These are phyloP conservation scores for Phasia obesa DNA, from an alignment of 2,888 invertebrate genomes.

Conservation along the genomic window DNA sequence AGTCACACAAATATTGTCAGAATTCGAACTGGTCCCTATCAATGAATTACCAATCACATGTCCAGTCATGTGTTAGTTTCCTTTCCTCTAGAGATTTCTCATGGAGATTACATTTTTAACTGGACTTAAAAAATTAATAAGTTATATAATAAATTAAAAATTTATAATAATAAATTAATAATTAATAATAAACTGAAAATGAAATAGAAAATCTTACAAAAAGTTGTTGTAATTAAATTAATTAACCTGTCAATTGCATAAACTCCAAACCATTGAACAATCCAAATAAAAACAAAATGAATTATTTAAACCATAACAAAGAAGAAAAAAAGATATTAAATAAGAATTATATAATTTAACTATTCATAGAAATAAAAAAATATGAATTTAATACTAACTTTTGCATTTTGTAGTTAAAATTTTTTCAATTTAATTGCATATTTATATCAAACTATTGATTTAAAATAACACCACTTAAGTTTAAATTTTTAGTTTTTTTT, in stretches of 20 bases:
- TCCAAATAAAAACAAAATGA: conserved; percentile 23
- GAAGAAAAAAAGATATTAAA: neutral
- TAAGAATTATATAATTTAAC: neutral
- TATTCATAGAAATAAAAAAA: neutral
- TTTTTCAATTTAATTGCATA: too few relatives aligned
- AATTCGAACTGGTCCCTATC: too few relatives aligned
- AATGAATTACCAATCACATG: too few relatives aligned
- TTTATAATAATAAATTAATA: too few relatives aligned
- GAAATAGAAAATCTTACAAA: too few relatives aligned
- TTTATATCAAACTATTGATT: neutral
- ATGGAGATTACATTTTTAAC: too few relatives aligned
- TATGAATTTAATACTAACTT: neutral
- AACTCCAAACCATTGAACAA: conserved; percentile 34
- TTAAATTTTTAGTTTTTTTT: neutral
- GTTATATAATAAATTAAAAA: too few relatives aligned
- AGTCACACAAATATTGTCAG: too few relatives aligned
- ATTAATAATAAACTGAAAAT: too few relatives aligned
- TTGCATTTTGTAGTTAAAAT: neutral
- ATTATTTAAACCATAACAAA: conserved; percentile 14
- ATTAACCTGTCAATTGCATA: conserved; percentile 65
- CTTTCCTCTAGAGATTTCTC: too few relatives aligned
- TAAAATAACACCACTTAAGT: neutral
- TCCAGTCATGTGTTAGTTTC: too few relatives aligned
- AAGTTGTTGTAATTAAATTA: conserved; percentile 48
- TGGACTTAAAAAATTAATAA: too few relatives aligned